phyloP scores from a whole-genome alignment of 2,113 vertebrate species.

The Hoplias malabaricus region DNA sequence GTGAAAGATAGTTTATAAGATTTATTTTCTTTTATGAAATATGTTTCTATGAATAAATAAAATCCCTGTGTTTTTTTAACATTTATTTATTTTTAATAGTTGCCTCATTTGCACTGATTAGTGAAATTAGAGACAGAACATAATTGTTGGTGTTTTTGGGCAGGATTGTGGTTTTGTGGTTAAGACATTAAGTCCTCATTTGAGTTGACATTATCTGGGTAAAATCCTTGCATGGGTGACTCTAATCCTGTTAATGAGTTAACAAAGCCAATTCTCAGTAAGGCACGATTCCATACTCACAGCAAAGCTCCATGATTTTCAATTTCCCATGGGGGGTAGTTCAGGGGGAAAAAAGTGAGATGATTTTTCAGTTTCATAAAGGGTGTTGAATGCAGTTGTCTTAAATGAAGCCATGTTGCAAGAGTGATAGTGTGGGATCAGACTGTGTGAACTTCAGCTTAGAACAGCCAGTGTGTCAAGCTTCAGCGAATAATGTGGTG shows the following conservation, averaged over 20 bases:
- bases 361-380: slow-evolving; percentile 16
- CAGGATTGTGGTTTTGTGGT: slow-evolving; percentile 26
- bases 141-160: slow-evolving; percentile 35
- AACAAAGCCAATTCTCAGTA: slow-evolving; percentile 32
- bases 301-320: slow-evolving; percentile 31
- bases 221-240: slow-evolving; percentile 33
- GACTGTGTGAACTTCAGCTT: background rate
- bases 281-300: slow-evolving; percentile 28
- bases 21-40: background rate
- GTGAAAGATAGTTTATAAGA: no score
- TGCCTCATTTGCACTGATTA: slow-evolving; percentile 23
- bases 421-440: background rate
- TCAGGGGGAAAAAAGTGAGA: slow-evolving; percentile 29
- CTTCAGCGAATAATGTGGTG: no score
- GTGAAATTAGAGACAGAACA: slow-evolving; percentile 19
- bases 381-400: slow-evolving; percentile 19
- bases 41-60: background rate
- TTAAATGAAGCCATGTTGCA: background rate
- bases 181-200: slow-evolving; percentile 48
- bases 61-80: slow-evolving; percentile 3
- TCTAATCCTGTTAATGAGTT: slow-evolving; percentile 53
- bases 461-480: background rate
- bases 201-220: slow-evolving; percentile 41
- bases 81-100: no score
- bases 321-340: slow-evolving; percentile 4